Percentiles rank a stretch among this genome's conserved stretches.
Conservation (phyloP, 2,888 invertebrate species). For the Rotaria socialis region DNA sequence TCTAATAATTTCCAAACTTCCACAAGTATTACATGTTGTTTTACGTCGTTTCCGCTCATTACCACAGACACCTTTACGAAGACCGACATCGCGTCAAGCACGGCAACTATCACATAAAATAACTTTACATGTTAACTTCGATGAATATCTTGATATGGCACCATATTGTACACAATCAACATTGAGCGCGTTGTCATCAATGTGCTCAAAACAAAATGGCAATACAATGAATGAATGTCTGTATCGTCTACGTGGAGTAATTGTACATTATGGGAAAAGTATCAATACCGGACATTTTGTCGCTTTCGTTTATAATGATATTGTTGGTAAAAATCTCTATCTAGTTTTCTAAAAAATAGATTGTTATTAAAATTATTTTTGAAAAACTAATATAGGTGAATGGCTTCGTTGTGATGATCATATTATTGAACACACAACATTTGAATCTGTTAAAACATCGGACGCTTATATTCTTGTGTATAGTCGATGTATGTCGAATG, state of each 20-base stretch:
- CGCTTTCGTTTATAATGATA: slow-evolving; percentile 13
- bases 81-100: slow-evolving; percentile 8
- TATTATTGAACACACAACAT: slow-evolving; percentile 10
- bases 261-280: slow-evolving; percentile 30
- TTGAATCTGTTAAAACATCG: slow-evolving; percentile 16
- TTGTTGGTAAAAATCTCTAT: background rate
- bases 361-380: background rate
- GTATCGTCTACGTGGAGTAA: slow-evolving; percentile 4
- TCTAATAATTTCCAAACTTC: slow-evolving; percentile 4
- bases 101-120: slow-evolving; percentile 32
- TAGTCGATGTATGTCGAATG: background rate
- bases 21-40: slow-evolving; percentile 18
- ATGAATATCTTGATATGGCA: slow-evolving; percentile 34
- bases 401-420: slow-evolving; percentile 34
- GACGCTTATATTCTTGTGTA: slow-evolving; percentile 22
- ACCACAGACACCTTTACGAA: background rate
- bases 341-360: no score
- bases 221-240: background rate
- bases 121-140: background rate
- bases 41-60: slow-evolving; percentile 13
- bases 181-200: background rate
- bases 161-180: background rate
- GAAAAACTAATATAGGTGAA: background rate
- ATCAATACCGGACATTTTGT: slow-evolving; percentile 31
- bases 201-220: background rate